A percentile compares a stretch with the other conserved stretches of the same genome.
Conservation (phyloP, 2,888 invertebrate genomes). For the Coelopa pilipes region DNA sequence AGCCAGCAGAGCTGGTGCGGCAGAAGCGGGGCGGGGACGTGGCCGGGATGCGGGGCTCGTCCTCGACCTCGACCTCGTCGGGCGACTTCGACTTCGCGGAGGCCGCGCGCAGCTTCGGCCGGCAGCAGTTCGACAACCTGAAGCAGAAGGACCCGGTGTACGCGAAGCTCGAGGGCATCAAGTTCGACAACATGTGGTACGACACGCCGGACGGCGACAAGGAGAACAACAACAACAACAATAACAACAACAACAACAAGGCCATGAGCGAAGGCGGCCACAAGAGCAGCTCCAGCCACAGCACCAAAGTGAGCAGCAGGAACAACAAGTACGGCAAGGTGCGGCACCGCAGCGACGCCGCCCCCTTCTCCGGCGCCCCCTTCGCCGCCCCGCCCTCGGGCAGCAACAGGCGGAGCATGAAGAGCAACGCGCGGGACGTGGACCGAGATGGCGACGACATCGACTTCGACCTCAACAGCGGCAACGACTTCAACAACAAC, state of each 20-base stretch:
- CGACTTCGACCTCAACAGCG: no score
- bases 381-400: no score
- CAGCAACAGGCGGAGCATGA: no score
- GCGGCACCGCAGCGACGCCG: background rate
- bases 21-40: conserved; percentile 6
- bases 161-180: conserved; percentile 35
- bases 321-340: background rate
- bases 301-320: background rate
- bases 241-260: background rate
- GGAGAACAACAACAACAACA: conserved; percentile 35
- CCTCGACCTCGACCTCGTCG: background rate
- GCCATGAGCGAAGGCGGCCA: no score
- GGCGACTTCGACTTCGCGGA: background rate
- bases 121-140: conserved; percentile 44
- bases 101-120: conserved; percentile 5
- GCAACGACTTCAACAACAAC: background rate
- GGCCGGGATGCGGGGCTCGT: background rate
- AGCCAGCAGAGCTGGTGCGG: background rate
- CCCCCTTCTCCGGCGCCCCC: no score
- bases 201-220: background rate
- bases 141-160: conserved; percentile 36
- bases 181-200: conserved; percentile 45
- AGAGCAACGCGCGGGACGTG: no score
- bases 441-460: no score
- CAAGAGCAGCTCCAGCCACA: conserved; percentile 10